Evolutionary conservation across 2,888 invertebrate species (phyloP), one percentile per base, ranked within the genome.

Genomic region (Rosalia funebris): DNA sequence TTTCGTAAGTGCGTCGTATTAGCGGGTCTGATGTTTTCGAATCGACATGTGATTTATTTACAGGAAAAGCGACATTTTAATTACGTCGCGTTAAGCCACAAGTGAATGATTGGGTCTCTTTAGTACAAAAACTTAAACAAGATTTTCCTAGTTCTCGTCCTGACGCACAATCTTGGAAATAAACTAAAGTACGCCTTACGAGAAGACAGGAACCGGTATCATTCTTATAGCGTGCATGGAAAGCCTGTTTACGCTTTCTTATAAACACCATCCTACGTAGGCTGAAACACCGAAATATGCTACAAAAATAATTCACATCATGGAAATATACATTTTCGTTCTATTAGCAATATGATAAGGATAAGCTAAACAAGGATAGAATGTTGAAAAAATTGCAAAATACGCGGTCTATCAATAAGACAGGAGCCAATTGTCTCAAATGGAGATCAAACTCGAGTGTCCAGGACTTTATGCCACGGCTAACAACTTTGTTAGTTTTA

Each of bases 161-260:
- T 10, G 48, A 56, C n/a, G 56, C 46, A 1, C 39, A 39, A 37
- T 39, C 47, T 47, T 56, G 56, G 56, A 25, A 56, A 31, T 41
- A 47, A 47, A 56, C 47, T 39, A 56, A 46, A 31, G 9, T n/a
- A 7, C 45, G 57, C 12, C 31, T 16, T 15, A 42, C 42, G 14
- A 34, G 42, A n/a, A 57, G 42, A 17, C 11, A 20, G n/a, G 50
- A 57, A n/a, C 20, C 57, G 0, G 44, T 57, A 42, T 44, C 10
- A 48, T 57, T 34, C 50, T 39, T 25, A 32, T 57, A 25, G 41
- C 50, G 0, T 42, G 42, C 14, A 16, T 57, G 15, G 57, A 50
- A 25, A 14, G 39, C 3, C n/a, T 50, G 34, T 57, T 57, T 50
- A 20, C n/a, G n/a, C n/a, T n/a, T n/a, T n/a, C n/a, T n/a, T n/a